Base-by-base conservation (phyloP, 1,140 invertebrate genomes). In the Hirudo medicinalis region DNA sequence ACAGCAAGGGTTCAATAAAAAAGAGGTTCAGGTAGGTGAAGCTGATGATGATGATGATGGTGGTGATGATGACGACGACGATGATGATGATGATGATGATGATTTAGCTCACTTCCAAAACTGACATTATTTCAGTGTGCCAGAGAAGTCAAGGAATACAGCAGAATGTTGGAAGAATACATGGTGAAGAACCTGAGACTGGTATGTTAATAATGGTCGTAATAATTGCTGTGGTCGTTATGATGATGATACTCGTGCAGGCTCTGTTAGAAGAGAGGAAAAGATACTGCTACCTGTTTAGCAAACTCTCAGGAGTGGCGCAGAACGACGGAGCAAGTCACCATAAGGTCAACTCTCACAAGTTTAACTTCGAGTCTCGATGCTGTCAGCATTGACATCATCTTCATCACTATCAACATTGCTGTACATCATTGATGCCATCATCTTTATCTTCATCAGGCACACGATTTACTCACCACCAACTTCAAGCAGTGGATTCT, bases 251-350 rank as follows among this genome's bases (percentile, higher is more conserved):
- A 63, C 6, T 67, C 53, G 55, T 71, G 27, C 54, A 55, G 53
- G 25, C 22, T 36, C 20, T 63, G 43, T 57, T 27, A 19, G 92
- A 96, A 82, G 92, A 96, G 81, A 86, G 92, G 74, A 86, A 91
- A 72, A 87, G 91, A 76, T 94, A 94, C 80, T 92, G 92, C 66
- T 95, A 94, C 80, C 89, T 95, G 22, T 83, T 96, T 75, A 91
- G 94, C 80, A 85, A 91, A 75, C 90, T 94, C 77, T 92, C 90
- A 78, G 91, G 90, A 2, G 84, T 94, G 63, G 90, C 91, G n/a
- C 91, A 92, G 80, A 90, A 94, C 81, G 91, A 91, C 85, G 85
- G 91, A 74, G 89, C 89, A 72, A 92, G 91, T 83, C 90, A 94
- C 81, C 76, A 76, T 69, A 79, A 79, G 76, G 80, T 81, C 27